A percentile compares a stretch with the other conserved stretches of the same genome.
Evolutionary conservation across 2,797 vertebrate genomes (phyloP).

Genomic region (Catamblyrhynchus diadema): DNA sequence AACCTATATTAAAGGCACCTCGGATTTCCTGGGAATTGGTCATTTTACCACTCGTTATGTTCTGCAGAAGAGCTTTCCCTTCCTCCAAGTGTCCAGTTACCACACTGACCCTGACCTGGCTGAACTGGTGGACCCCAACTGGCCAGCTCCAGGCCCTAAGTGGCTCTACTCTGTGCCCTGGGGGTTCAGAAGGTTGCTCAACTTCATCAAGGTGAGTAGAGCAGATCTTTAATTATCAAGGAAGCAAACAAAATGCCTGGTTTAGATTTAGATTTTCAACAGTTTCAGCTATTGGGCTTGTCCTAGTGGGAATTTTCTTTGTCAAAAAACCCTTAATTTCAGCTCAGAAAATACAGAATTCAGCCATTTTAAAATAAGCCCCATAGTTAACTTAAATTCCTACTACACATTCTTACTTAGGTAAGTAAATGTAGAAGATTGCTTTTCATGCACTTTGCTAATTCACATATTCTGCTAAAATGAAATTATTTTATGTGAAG

Average conservation of each 20-base stretch:
- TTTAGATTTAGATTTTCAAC: not conserved
- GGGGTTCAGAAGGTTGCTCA: slow-evolving; percentile 91
- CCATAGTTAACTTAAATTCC: not conserved
- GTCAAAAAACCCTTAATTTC: not conserved
- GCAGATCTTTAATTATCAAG: not conserved
- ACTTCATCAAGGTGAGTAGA: slow-evolving; percentile 88
- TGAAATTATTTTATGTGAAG: not conserved
- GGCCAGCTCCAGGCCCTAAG: slow-evolving; percentile 87
- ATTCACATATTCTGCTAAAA: not conserved
- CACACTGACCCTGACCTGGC: slow-evolving; percentile 85
- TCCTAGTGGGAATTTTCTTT: not conserved
- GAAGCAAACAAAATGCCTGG: not conserved
- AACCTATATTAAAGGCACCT: slow-evolving; percentile 90
- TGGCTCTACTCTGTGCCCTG: slow-evolving; percentile 91
- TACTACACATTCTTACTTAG: not conserved
- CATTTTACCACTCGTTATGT: slow-evolving; percentile 92
- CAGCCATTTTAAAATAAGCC: not conserved
- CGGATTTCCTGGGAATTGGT: slow-evolving; percentile 90
- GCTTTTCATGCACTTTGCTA: not conserved
- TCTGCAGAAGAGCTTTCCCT: slow-evolving; percentile 81
- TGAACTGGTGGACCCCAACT: slow-evolving; percentile 89
- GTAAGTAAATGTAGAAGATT: not conserved
- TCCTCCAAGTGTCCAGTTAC: slow-evolving; percentile 80
- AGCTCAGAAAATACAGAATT: not conserved
- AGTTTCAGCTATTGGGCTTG: not conserved